A percentile compares a stretch with the other conserved stretches of the same genome.
These are phyloP conservation scores for Pomacea maculata DNA, from an alignment of 1,140 invertebrate genomes.

Conservation along the genomic window DNA sequence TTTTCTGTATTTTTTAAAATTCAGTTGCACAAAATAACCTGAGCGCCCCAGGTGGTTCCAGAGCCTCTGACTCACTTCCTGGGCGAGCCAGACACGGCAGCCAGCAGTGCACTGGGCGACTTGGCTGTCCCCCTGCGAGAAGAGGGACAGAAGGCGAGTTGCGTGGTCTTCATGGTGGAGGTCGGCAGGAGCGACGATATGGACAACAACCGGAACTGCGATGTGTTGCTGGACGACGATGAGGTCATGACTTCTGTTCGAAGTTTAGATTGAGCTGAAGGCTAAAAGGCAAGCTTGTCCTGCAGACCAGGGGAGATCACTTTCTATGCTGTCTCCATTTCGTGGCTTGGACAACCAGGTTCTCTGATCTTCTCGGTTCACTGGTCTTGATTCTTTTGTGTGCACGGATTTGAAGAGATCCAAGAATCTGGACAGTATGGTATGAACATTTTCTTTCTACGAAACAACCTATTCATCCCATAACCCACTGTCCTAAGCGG, in stretches of 20 bases:
- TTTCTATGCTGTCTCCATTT: too few relatives aligned
- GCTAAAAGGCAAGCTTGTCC: too few relatives aligned
- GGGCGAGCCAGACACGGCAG: slow-evolving; percentile 4
- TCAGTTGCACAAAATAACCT: slow-evolving; percentile 47
- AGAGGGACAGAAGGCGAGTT: too few relatives aligned
- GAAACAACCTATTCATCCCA: not conserved
- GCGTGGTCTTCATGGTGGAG: too few relatives aligned
- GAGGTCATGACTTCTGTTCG: too few relatives aligned
- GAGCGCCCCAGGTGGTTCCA: slow-evolving; percentile 33
- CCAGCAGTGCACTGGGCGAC: slow-evolving; percentile 16
- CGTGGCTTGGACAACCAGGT: not conserved
- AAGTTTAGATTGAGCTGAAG: too few relatives aligned
- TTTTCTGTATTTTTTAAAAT: not conserved
- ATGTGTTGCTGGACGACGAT: too few relatives aligned
- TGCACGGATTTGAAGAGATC: not conserved
- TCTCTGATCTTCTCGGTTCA: not conserved
- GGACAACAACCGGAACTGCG: too few relatives aligned
- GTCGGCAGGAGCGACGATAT: too few relatives aligned
- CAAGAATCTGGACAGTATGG: slow-evolving; percentile 28
- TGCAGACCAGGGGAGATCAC: too few relatives aligned
- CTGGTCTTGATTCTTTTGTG: not conserved
- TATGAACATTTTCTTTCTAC: slow-evolving; percentile 28
- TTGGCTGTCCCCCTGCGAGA: not conserved
- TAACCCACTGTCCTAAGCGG: too few relatives aligned
- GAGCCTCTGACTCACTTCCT: not conserved